Percentiles rank a stretch among this genome's conserved stretches.
Evolutionary conservation across 2,797 vertebrate species (phyloP).

Genomic region (Rhynchonycteris naso): DNA sequence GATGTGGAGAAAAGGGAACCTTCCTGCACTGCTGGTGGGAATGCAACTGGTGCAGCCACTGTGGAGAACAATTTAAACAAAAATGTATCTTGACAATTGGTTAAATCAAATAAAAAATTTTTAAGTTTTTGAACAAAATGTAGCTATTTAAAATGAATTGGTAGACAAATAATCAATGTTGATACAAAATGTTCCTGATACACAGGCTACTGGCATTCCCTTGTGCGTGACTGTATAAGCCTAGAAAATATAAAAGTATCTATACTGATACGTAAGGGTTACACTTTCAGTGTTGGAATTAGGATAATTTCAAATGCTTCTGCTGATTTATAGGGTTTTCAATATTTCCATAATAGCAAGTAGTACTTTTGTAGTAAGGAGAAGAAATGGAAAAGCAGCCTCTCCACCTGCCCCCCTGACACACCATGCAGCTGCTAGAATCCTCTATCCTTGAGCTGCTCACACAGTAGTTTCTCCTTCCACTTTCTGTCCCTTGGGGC

Average conservation of each 20-base stretch:
- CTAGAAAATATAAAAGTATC: neutral
- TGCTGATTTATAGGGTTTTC: neutral
- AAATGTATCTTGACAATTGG: neutral
- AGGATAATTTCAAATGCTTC: neutral
- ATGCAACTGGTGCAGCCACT: too few species aligned
- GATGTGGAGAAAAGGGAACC: too few species aligned
- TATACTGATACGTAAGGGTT: neutral
- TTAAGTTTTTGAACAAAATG: neutral
- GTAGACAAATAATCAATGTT: neutral
- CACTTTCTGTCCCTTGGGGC: neutral
- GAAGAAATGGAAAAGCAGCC: neutral
- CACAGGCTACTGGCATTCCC: neutral
- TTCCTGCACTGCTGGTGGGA: too few species aligned
- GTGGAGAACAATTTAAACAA: neutral
- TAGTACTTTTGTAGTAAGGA: neutral
- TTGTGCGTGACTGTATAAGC: too few species aligned
- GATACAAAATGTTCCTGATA: neutral
- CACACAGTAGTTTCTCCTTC: neutral
- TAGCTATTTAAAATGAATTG: neutral
- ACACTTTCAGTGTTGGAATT: neutral
- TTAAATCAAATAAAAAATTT: neutral
- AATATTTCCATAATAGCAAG: neutral
- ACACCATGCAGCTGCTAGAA: neutral
- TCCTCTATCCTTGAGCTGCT: neutral
- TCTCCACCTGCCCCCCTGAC: neutral